phyloP scores from a whole-genome alignment of 2,113 vertebrate genomes.

The Ammodytes marinus region DNA sequence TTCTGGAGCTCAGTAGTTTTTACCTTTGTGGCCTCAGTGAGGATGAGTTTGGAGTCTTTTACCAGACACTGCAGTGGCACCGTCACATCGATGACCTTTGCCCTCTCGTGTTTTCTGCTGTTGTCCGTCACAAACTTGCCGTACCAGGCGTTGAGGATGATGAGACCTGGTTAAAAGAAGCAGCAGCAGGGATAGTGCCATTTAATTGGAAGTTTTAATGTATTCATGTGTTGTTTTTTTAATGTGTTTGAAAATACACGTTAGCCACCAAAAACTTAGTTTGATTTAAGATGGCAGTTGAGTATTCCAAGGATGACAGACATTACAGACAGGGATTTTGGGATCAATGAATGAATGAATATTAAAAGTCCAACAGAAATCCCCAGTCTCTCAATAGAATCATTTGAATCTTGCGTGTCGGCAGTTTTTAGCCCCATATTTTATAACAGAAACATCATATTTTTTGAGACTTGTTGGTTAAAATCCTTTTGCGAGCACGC shows the following conservation, averaged over 20 bases:
- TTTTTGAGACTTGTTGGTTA: slow-evolving; percentile 14
- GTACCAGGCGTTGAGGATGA: slow-evolving; percentile 97
- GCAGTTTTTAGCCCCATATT: slow-evolving; percentile 1
- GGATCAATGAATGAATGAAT: background rate
- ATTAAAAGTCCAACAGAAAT: background rate
- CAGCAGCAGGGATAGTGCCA: background rate
- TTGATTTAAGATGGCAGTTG: background rate
- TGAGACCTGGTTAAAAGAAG: slow-evolving; percentile 87
- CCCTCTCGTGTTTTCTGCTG: slow-evolving; percentile 92
- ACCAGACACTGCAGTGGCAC: slow-evolving; percentile 98
- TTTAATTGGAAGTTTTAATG: background rate
- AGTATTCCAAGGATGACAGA: background rate
- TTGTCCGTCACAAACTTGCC: slow-evolving; percentile 98
- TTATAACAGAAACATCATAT: background rate
- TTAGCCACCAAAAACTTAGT: background rate
- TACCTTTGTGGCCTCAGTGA: slow-evolving; percentile 97
- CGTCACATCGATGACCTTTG: slow-evolving; percentile 96
- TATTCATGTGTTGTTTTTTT: background rate
- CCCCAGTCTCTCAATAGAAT: background rate
- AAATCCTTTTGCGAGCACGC: slow-evolving; percentile 4
- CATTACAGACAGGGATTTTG: background rate
- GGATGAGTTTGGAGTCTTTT: slow-evolving; percentile 98
- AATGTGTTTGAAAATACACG: background rate
- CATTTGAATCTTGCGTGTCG: background rate
- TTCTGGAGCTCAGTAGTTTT: background rate